Base-by-base conservation (phyloP, 30 jellyfish, hydroid and myxozoan genomes). In the Turritopsis dohrnii region DNA sequence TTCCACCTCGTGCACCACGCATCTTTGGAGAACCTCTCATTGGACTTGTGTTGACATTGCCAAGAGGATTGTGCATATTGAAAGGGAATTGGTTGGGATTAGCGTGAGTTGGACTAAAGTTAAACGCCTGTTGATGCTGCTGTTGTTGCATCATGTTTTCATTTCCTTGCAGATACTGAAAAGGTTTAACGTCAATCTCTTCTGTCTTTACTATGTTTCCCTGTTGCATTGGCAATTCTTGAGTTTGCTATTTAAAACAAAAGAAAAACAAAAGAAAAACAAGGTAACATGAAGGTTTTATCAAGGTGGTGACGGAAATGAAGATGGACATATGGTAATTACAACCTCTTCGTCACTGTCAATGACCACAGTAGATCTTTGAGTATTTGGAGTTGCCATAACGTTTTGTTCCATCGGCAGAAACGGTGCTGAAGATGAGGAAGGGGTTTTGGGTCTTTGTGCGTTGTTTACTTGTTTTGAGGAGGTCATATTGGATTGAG, bases 1-100 rank as follows among this genome's bases (percentile, higher is more conserved):
- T 71, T 0, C 60, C 18, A 16, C 83, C 83, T 74, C 83, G 65
- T 74, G 27, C 16, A n/a, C 83, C 60, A 16, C 65, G 83, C 27
- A 21, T n/a, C 21, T n/a, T 74, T 0, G 65, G 65, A 74, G 83
- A 74, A 7, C 27, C 26, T 29, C 30, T 22, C 4, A n/a, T 22
- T 17, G 76, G 76, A 17, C 5, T 13, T 13, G 13, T 41, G 13
- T 41, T 41, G 9, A 41, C 60, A 41, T 41, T 41, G 9, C 60
- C 60, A 41, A 69, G 77, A n/a, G 77, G 9, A 69, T 69, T 69
- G 31, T 69, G 77, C 77, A 69, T 69, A 27, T 69, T 69, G 30
- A 74, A 74, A 8, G 53, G 65, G 0, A 74, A 74, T n/a, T 16
- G 83, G 65, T 26, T 21, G 24, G 24, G 27, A 52, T 74, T 26